Evolutionary conservation across 2,888 invertebrate species (phyloP).

Genomic region (Alloscopus bannaensis): DNA sequence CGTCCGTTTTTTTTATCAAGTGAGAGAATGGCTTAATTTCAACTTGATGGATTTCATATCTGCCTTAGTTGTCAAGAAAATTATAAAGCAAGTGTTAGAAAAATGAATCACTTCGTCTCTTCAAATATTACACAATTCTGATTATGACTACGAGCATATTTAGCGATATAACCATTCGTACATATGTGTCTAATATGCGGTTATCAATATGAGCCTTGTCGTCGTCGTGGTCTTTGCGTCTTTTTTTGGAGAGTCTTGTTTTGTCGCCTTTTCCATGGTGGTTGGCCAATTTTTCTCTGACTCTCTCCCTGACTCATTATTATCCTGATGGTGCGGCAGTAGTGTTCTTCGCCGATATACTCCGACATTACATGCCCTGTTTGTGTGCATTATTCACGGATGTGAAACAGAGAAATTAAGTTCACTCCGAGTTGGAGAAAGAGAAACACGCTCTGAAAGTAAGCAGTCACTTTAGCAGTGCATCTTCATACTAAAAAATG

Average conservation of each 20-base stretch:
- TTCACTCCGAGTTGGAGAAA: slow-evolving; percentile 27
- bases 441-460: neutral
- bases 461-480: slow-evolving; percentile 8
- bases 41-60: slow-evolving; percentile 27
- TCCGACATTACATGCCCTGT: slow-evolving; percentile 63
- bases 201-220: neutral
- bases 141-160: slow-evolving; percentile 7
- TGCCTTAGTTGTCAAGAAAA: slow-evolving; percentile 1
- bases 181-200: too few relatives aligned
- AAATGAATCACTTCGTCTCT: slow-evolving; percentile 29
- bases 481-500: neutral
- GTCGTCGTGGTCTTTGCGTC: neutral
- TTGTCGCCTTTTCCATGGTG: too few relatives aligned
- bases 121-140: slow-evolving; percentile 13
- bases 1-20: neutral
- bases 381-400: slow-evolving; percentile 53
- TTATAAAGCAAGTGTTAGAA: slow-evolving; percentile 27
- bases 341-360: slow-evolving; percentile 6
- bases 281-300: slow-evolving; percentile 51
- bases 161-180: too few relatives aligned
- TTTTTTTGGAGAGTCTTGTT: too few relatives aligned
- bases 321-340: neutral
- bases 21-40: neutral
- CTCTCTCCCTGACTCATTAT: neutral
- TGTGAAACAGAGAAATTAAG: slow-evolving; percentile 40